Percentiles rank a stretch among this genome's conserved stretches.
Conservation (phyloP, 2,113 vertebrate genomes). For the Suncus etruscus region DNA sequence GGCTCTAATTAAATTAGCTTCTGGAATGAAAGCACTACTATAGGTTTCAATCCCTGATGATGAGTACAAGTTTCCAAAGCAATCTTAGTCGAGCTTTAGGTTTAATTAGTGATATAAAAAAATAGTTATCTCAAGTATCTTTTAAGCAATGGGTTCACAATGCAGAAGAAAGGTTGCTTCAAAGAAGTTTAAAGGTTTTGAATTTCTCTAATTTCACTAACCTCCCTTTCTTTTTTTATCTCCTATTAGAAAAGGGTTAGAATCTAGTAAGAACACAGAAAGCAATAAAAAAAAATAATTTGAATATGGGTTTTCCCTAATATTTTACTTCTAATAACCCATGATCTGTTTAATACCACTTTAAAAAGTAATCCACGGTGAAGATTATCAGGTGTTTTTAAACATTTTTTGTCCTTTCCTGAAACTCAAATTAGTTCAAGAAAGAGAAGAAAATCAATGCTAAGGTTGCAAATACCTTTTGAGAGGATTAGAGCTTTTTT, state of each 20-base stretch:
- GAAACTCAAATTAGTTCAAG: constrained; percentile 32
- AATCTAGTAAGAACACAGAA: background rate
- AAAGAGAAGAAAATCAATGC: constrained; percentile 39
- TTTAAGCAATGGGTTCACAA: constrained; percentile 52
- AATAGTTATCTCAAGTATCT: constrained; percentile 52
- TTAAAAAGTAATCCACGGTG: constrained; percentile 43
- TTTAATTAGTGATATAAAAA: constrained; percentile 68
- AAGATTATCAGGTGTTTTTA: background rate
- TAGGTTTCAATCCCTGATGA: constrained; percentile 19
- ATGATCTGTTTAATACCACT: constrained; percentile 38
- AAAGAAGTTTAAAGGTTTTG: background rate
- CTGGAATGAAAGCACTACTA: constrained; percentile 66
- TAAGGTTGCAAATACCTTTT: background rate
- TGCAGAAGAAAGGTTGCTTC: constrained; percentile 8
- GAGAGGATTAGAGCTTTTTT: background rate
- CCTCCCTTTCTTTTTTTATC: constrained; percentile 42
- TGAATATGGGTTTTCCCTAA: constrained; percentile 1
- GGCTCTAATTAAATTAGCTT: constrained; percentile 77
- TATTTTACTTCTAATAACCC: constrained; percentile 36
- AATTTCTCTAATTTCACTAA: constrained; percentile 50
- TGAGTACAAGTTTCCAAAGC: constrained; percentile 51
- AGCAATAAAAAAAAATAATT: constrained; percentile 42
- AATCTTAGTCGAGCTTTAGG: constrained; percentile 40
- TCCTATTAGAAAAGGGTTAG: constrained; percentile 32
- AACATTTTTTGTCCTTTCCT: background rate